Percentiles rank a stretch among this genome's conserved stretches.
Evolutionary conservation across 2,888 invertebrate species (phyloP).

Genomic region (Glyphotaelius pellucidus): DNA sequence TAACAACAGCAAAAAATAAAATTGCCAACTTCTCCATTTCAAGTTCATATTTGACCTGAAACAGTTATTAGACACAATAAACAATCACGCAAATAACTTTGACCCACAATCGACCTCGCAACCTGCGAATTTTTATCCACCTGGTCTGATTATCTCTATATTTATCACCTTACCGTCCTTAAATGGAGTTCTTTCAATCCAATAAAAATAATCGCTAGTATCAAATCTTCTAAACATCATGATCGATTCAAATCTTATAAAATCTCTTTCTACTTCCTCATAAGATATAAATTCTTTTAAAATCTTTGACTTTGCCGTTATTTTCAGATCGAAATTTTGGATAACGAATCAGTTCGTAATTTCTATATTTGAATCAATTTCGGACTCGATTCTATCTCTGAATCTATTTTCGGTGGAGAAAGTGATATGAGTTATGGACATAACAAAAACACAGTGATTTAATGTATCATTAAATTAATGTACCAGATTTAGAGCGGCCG

Average conservation of each 20-base stretch:
- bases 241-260: neutral
- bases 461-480: conserved; percentile 22
- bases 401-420: conserved; percentile 4
- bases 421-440: conserved; percentile 11
- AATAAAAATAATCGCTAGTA: neutral
- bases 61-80: neutral
- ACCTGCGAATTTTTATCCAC: neutral
- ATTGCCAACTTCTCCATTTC: neutral
- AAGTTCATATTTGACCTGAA: neutral
- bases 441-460: conserved; percentile 12
- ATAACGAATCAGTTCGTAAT: neutral
- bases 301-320: neutral
- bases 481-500: neutral
- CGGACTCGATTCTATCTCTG: neutral
- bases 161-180: neutral
- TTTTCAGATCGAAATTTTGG: neutral
- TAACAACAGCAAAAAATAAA: neutral
- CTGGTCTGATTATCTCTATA: neutral
- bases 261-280: neutral
- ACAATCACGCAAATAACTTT: neutral
- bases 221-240: neutral
- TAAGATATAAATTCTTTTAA: neutral
- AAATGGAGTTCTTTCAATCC: neutral
- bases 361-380: neutral
- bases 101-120: neutral